A percentile compares a stretch with the other conserved stretches of the same genome.
Evolutionary conservation across 2,888 invertebrate species (phyloP).

Genomic region (Masnerella sp.): DNA sequence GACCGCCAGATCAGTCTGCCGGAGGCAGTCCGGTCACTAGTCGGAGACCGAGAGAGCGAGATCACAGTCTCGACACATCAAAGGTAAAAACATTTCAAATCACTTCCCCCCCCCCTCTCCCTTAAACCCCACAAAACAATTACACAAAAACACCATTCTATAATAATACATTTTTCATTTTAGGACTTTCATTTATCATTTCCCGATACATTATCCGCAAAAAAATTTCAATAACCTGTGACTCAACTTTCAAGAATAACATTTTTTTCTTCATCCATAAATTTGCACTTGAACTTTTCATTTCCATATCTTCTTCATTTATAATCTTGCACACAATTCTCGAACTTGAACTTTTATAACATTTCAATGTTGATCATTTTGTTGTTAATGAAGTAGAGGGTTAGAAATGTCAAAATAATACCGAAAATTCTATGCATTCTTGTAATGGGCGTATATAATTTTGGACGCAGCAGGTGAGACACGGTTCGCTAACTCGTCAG

Average conservation of each 20-base stretch:
- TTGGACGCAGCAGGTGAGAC: conserved; percentile 82
- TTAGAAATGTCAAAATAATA: background rate
- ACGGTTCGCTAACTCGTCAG: conserved; percentile 84
- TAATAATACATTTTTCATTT: no score
- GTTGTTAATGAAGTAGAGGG: no score
- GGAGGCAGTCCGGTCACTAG: conserved; percentile 76
- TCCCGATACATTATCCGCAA: no score
- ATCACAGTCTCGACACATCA: conserved; percentile 76
- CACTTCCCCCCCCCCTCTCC: background rate
- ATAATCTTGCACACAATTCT: no score
- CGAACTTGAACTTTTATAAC: no score
- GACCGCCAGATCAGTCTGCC: conserved; percentile 75
- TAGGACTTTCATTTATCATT: no score
- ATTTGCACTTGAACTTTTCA: background rate
- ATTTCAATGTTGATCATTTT: no score
- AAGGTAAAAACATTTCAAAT: conserved; percentile 68
- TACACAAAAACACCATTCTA: no score
- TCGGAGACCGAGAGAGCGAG: conserved; percentile 76
- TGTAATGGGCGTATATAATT: conserved; percentile 74
- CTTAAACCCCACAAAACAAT: background rate
- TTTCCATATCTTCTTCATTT: background rate
- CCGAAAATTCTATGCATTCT: conserved; percentile 57
- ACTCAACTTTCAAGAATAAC: no score
- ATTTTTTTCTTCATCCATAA: no score
- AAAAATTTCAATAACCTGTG: no score